These are phyloP conservation scores for Microctenopoma steveboyesi DNA, from an alignment of 2,797 vertebrate species.

Conservation along the genomic window DNA sequence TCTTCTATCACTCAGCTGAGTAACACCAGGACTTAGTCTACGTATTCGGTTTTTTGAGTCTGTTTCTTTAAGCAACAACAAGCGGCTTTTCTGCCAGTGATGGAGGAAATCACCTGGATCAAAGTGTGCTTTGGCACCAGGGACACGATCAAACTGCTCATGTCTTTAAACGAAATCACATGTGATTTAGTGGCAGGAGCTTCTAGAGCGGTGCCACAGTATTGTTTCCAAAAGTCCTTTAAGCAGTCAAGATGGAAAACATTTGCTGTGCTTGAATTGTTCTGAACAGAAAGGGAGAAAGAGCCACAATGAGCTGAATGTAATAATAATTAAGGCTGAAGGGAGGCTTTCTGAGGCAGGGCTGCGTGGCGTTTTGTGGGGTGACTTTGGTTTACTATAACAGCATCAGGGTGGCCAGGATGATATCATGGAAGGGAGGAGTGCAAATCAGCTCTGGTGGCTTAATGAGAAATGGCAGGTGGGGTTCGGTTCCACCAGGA, in stretches of 20 bases:
- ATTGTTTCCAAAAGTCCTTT: slow-evolving; percentile 68
- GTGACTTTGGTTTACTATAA: slow-evolving; percentile 60
- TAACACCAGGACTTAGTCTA: not conserved
- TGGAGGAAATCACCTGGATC: slow-evolving; percentile 79
- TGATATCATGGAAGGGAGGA: slow-evolving; percentile 77
- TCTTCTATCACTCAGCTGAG: not conserved
- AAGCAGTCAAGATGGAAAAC: slow-evolving; percentile 73
- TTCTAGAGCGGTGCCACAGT: slow-evolving; percentile 46
- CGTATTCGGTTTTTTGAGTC: not conserved
- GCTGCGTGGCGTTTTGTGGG: slow-evolving; percentile 62
- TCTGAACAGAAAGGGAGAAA: slow-evolving; percentile 17
- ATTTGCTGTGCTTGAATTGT: slow-evolving; percentile 51
- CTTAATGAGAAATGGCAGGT: slow-evolving; percentile 75
- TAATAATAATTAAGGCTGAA: slow-evolving; percentile 66
- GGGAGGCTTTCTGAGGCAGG: slow-evolving; percentile 50
- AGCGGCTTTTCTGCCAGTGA: slow-evolving; percentile 23
- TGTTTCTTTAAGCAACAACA: slow-evolving; percentile 37
- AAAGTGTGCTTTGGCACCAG: slow-evolving; percentile 62
- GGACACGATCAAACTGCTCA: slow-evolving; percentile 65
- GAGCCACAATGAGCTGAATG: slow-evolving; percentile 21
- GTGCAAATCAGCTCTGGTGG: slow-evolving; percentile 56
- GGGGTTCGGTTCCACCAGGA: slow-evolving; percentile 56
- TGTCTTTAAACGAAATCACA: slow-evolving; percentile 72
- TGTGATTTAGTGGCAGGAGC: slow-evolving; percentile 65
- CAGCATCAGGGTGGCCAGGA: slow-evolving; percentile 63